Base-by-base conservation (phyloP, 2,113 vertebrate species). In the Notechis scutatus region DNA sequence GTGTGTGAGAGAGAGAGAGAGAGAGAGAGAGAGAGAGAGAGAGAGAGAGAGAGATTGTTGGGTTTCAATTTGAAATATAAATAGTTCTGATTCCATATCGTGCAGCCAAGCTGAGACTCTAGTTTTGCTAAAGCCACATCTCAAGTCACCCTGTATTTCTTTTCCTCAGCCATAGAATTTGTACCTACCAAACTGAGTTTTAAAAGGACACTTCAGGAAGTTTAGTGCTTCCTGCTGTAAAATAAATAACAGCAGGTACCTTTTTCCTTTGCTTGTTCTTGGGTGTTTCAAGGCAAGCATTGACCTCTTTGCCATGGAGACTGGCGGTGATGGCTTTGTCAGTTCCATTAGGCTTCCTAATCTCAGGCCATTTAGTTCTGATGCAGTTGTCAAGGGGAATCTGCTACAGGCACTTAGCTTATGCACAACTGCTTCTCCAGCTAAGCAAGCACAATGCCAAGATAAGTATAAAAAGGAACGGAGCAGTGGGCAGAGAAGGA, bases 321-420 rank as follows among this genome's bases (percentile, higher is more conserved):
- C 26, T 92, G 85, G 50, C 91, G 61, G 45, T 93, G 92, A 87
- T 93, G 24, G 61, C 9, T 92, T 91, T 95, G 61, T 95, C 57
- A 91, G 85, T 94, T 90, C 93, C 39, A 86, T 61, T 92, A 94
- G 89, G 92, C 42, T 88, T 87, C 20, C 23, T 95, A 74, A 92
- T 95, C 61, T 94, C 88, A 34, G 57, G 34, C 61, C 85, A 90
- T 94, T 96, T 95, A 94, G 29, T 91, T 87, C 87, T 94, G 96
- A 96, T 93, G 90, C 85, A 93, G 88, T 90, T 94, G 93, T 89
- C 92, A 95, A 34, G 23, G 94, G 92, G 64, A 95, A 95, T 95
- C 57, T 94, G 45, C 88, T 91, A 87, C 11, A 94, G 91, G 23
- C 8, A 91, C 81, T 94, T 90, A 87, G 90, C 11, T 85, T 96